Evolutionary conservation across 1,140 invertebrate species (phyloP).

Genomic region (Pentalonia nigronervosa): DNA sequence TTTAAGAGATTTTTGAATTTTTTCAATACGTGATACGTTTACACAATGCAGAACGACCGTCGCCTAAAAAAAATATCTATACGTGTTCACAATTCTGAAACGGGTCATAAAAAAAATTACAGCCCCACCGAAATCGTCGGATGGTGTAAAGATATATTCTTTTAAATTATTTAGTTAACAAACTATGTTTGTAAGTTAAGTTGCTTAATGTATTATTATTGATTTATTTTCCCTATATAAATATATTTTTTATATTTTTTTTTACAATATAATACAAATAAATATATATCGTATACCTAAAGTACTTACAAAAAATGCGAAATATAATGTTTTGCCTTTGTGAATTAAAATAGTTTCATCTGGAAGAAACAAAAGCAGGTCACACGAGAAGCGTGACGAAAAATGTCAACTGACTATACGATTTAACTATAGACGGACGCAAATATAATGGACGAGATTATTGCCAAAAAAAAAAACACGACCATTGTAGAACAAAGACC

Average conservation of each 20-base stretch:
- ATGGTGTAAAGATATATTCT: neutral
- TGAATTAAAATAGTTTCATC: neutral
- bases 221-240: neutral
- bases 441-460: neutral
- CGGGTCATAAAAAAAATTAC: neutral
- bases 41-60: neutral
- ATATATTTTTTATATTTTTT: no score
- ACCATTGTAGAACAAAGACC: neutral
- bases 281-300: neutral
- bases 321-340: neutral
- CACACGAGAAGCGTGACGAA: neutral
- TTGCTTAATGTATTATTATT: neutral
- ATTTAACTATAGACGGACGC: neutral
- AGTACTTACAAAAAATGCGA: neutral
- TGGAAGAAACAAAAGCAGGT: neutral
- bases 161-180: neutral
- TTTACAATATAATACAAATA: neutral
- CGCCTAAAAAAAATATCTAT: neutral
- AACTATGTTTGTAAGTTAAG: neutral
- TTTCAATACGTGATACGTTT: slow-evolving; percentile 2
- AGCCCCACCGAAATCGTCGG: no score
- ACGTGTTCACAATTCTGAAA: neutral
- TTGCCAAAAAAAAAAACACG: neutral
- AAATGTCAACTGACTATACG: neutral
- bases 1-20: neutral